Evolutionary conservation across 2,888 invertebrate genomes (phyloP), one percentile per base, ranked within the genome.

Genomic region (Conomelus anceps): DNA sequence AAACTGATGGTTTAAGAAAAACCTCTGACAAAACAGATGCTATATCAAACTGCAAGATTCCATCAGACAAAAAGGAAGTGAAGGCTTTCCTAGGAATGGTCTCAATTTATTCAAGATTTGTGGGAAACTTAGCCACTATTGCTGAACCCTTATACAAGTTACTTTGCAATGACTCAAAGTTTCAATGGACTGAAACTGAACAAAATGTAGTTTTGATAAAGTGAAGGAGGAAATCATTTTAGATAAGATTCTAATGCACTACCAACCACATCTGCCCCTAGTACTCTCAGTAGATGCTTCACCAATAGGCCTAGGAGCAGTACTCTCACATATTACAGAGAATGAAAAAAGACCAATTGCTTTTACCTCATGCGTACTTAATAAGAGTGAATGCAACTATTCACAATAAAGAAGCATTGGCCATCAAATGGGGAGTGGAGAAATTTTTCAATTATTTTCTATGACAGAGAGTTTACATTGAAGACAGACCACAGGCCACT

Each of bases 351-450:
- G 84, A 13, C 90, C 89, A 22, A 87, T 88, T 26, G 88, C 88
- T 1, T 90, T 90, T 88, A 41, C 89, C 7, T 90, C 89, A 0
- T 26, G 90, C 85, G 87, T 89, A 0, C 85, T 90, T 22, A 88
- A n/a, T 23, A n/a, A 84, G 22, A 24, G 85, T n/a, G 90, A 90
- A 88, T 20, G 26, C 11, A 84, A 88, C 13, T 91, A 91, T 85
- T 89, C 89, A 17, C 91, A 91, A 91, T 87, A 90, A 90, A 26
- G 90, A 91, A 41, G 91, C 89, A 0, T 22, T 90, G 9, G 90
- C 89, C 20, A 88, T 90, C 20, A 89, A 89, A 17, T 90, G 85
- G 88, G 84, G 84, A 1, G 89, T 90, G 17, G 85, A 20, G 0
- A 90, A 90, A 34, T 89, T 89, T 41, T 84, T 23, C 85, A 88